Base-by-base conservation (phyloP, 1,140 invertebrate genomes). In the Drosophila dunni region DNA sequence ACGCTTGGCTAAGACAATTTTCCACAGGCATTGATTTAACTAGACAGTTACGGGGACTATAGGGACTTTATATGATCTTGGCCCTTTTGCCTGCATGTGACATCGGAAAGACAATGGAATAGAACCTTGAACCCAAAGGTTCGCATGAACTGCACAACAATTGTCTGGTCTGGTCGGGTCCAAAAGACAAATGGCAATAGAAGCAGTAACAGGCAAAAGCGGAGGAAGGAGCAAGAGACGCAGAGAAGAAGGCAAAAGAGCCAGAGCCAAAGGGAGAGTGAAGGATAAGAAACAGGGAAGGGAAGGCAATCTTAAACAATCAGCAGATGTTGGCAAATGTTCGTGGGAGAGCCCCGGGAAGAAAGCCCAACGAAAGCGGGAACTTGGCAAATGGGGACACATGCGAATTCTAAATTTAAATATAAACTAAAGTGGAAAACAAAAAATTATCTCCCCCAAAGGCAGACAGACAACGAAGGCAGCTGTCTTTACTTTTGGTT, bases 381-480 rank as follows among this genome's bases (percentile, higher is more conserved):
- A 51, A 45, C 74, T 78, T 69, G 15, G 76, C 76, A 74, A 65
- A 73, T 73, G 70, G 56, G 70, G 38, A 45, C 56, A 68, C 36
- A 61, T 70, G 48, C 62, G 48, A 69, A 62, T 56, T 81, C 81
- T 86, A 86, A 86, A 85, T 75, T 78, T 85, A 85, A 69, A 58
- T 48, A 62, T 63, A 78, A 71, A 76, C 68, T 53, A 51, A 36
- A 60, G 71, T 73, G 57, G 56, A 33, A 72, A 60, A 60, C 36
- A 62, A 60, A 45, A 63, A 56, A 54, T 72, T 67, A 82, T 88
- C 79, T 83, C 83, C 82, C 80, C 72, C 73, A 29, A 29, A 73
- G 75, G 78, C 70, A 74, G 75, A 75, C 71, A 81, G 79, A 68
- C 60, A 48, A 53, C 66, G 33, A 3, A n/a, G 17, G 46, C 83